Conservation (phyloP, 1,140 invertebrate species). For the Caenorhabditis latens region DNA sequence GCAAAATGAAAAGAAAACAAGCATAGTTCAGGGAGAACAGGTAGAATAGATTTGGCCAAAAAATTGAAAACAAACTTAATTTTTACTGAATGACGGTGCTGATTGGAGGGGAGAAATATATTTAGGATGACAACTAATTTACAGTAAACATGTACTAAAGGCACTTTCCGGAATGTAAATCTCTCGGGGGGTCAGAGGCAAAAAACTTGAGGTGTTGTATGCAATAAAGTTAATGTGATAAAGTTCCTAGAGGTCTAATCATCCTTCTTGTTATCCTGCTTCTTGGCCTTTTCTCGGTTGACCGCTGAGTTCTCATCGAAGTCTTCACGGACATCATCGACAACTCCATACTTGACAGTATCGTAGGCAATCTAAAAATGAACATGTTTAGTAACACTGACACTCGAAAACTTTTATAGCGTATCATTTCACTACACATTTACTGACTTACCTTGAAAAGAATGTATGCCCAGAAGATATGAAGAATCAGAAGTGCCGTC, state of each 20-base stretch:
- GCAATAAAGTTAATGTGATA: neutral
- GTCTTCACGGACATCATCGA: constrained; percentile 63
- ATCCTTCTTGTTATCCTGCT: constrained; percentile 18
- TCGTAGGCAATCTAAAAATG: constrained; percentile 61
- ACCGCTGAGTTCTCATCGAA: constrained; percentile 43
- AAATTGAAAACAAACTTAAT: neutral
- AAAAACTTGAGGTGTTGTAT: neutral
- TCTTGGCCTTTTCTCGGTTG: constrained; percentile 20
- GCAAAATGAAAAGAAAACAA: constrained; percentile 5
- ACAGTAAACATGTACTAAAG: neutral
- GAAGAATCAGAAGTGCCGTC: constrained; percentile 70
- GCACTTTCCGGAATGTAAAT: constrained; percentile 27
- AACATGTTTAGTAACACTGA: neutral
- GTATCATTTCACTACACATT: too few relatives aligned
- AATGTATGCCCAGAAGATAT: constrained; percentile 76
- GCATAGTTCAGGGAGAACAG: neutral
- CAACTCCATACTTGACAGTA: constrained; percentile 35
- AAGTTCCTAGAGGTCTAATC: neutral
- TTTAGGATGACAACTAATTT: constrained; percentile 17
- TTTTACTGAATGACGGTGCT: neutral
- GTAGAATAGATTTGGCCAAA: constrained; percentile 2
- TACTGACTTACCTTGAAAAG: constrained; percentile 70
- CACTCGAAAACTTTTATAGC: neutral
- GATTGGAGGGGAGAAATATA: neutral
- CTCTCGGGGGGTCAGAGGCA: neutral